phyloP scores from a whole-genome alignment of 2,797 vertebrate species.

The Sebastes itinus region DNA sequence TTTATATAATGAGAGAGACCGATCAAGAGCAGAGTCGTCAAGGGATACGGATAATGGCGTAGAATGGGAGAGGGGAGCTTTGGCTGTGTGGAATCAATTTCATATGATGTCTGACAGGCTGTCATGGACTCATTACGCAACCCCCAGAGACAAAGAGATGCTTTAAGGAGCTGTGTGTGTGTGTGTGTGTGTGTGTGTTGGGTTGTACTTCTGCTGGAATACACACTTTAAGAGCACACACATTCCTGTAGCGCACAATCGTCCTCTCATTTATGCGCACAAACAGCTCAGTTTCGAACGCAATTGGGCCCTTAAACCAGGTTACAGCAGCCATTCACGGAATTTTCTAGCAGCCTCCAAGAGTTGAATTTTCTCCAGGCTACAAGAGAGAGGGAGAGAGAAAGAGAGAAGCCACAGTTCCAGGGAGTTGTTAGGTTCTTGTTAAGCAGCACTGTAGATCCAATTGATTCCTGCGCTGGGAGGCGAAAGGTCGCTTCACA shows the following conservation, averaged over 20 bases:
- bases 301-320: slow-evolving; percentile 30
- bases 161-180: slow-evolving; percentile 47
- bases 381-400: neutral
- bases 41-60: slow-evolving; percentile 32
- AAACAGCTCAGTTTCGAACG: slow-evolving; percentile 35
- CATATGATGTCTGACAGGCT: slow-evolving; percentile 69
- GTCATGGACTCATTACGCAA: slow-evolving; percentile 70
- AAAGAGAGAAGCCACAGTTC: neutral
- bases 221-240: slow-evolving; percentile 2
- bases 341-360: slow-evolving; percentile 10
- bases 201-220: slow-evolving; percentile 5
- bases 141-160: slow-evolving; percentile 70
- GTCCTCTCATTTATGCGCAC: slow-evolving; percentile 37
- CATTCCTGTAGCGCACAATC: slow-evolving; percentile 45
- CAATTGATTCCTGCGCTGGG: slow-evolving; percentile 31
- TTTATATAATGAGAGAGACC: slow-evolving; percentile 20
- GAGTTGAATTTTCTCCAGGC: slow-evolving; percentile 8
- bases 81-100: slow-evolving; percentile 68
- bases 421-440: slow-evolving; percentile 28
- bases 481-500: slow-evolving; percentile 38
- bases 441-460: slow-evolving; percentile 26
- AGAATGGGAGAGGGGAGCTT: slow-evolving; percentile 17
- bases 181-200: neutral
- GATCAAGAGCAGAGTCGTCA: slow-evolving; percentile 12
- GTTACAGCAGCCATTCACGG: slow-evolving; percentile 39